These are phyloP conservation scores for Hycleus cichorii DNA, from an alignment of 1,140 invertebrate genomes.

Conservation along the genomic window DNA sequence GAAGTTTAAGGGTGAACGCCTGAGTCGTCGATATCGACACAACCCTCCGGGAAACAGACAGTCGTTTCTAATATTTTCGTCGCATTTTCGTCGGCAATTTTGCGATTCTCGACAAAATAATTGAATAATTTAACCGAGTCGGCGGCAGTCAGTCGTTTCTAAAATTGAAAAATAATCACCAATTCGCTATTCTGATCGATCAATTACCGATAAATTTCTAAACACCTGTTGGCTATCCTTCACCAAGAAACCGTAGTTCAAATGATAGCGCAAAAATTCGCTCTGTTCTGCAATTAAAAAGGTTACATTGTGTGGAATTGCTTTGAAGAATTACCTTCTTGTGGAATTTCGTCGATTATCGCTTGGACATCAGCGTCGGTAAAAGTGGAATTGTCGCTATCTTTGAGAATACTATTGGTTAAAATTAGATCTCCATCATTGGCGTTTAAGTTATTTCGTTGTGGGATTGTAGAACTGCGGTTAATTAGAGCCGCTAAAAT, in stretches of 20 bases:
- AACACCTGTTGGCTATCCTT: neutral
- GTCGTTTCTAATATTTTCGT: neutral
- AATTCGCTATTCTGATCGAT: too few relatives aligned
- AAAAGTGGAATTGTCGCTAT: too few relatives aligned
- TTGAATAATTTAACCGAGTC: neutral
- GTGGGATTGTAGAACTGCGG: too few relatives aligned
- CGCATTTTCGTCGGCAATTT: neutral
- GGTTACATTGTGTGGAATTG: too few relatives aligned
- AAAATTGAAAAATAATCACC: slow-evolving; percentile 1
- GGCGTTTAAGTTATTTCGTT: too few relatives aligned
- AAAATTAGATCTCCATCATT: too few relatives aligned
- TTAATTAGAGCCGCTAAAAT: too few relatives aligned
- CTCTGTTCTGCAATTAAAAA: neutral
- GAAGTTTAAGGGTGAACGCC: slow-evolving; percentile 1
- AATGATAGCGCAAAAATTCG: slow-evolving; percentile 2
- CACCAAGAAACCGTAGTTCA: neutral
- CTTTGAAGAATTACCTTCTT: too few relatives aligned
- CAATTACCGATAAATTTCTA: neutral
- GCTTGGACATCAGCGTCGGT: too few relatives aligned
- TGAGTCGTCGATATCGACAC: slow-evolving; percentile 1
- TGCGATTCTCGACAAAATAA: neutral
- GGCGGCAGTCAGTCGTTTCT: neutral
- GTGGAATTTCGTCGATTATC: too few relatives aligned
- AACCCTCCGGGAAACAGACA: neutral
- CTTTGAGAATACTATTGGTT: too few relatives aligned